Percentiles rank a stretch among this genome's conserved stretches.
Conservation (phyloP, 2,113 vertebrate genomes). For the Lynx canadensis region DNA sequence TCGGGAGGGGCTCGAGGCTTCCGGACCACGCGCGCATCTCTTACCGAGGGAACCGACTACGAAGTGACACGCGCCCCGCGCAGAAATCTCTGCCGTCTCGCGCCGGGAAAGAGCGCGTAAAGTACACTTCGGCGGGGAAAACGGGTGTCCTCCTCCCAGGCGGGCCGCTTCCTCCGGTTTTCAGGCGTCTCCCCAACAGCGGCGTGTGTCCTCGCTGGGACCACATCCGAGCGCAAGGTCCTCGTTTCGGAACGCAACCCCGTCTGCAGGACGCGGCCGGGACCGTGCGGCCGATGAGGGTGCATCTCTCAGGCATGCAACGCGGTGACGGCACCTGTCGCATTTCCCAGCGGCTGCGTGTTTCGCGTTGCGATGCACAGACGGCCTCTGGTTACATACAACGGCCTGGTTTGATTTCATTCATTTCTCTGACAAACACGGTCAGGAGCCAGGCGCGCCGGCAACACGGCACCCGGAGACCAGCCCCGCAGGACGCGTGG, state of each 20-base stretch:
- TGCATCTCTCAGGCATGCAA: neutral
- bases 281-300: neutral
- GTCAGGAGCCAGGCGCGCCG: neutral
- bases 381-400: neutral
- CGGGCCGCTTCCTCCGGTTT: neutral
- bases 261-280: neutral
- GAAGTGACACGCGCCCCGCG: neutral
- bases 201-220: neutral
- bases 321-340: neutral
- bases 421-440: accelerated
- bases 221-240: accelerated
- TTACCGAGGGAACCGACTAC: accelerated
- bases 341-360: accelerated
- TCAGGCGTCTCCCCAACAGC: neutral
- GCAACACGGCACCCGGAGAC: accelerated
- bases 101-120: neutral
- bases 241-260: neutral
- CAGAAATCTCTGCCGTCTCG: accelerated
- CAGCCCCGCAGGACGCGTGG: too few species aligned
- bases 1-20: neutral
- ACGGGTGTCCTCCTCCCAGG: neutral
- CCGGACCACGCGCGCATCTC: neutral
- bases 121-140: neutral
- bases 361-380: accelerated
- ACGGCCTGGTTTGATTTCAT: accelerated